Evolutionary conservation across 2,797 vertebrate genomes (phyloP), one percentile per base, ranked within the genome.

Genomic region (Gallinago nigripennis): DNA sequence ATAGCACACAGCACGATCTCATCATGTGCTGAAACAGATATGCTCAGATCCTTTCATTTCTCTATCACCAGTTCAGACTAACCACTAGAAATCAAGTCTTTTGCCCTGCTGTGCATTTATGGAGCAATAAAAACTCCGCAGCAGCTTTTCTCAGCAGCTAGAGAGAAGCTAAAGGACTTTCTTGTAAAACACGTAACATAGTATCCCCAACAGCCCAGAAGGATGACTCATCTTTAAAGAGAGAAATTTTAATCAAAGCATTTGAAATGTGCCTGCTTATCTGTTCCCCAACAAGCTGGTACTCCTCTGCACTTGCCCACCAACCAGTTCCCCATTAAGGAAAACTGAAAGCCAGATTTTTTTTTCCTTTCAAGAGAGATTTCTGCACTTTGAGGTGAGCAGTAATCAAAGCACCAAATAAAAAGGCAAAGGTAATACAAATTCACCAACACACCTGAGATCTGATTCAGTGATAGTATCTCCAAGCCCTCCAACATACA

Each of bases 401-500:
- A 35, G 4, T 35, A 57, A 64, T 33, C 83, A 39, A 77, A 88
- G 41, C 4, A n/a, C n/a, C 43, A 60, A 56, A 75, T 21, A 68
- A 53, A 61, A 70, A 91, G 57, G 21, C 45, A 86, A 83, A 30
- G n/a, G 28, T 17, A 60, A 73, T 4, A 41, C 6, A 58, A 66
- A 83, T 89, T 72, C 57, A 25, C 11, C 39, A 65, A 97, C 97
- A 68, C 96, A 99, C 99, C 99, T 99, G 87, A 99, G 98, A 95
- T 99, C 99, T 14, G 99, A 99, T 90, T 99, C 99, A 43, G 98
- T 99, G 93, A 99, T 99, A 21, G 98, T 99, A 73, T 99, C 99
- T 69, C 99, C 99, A 73, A 99, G 97, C 12, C 99, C 99, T 35
- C 99, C 99, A 4, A 99, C 99, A 89, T 99, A 99, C 2, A 99